These are phyloP conservation scores for Fringilla coelebs DNA, from an alignment of 2,797 vertebrate genomes.

Conservation along the genomic window DNA sequence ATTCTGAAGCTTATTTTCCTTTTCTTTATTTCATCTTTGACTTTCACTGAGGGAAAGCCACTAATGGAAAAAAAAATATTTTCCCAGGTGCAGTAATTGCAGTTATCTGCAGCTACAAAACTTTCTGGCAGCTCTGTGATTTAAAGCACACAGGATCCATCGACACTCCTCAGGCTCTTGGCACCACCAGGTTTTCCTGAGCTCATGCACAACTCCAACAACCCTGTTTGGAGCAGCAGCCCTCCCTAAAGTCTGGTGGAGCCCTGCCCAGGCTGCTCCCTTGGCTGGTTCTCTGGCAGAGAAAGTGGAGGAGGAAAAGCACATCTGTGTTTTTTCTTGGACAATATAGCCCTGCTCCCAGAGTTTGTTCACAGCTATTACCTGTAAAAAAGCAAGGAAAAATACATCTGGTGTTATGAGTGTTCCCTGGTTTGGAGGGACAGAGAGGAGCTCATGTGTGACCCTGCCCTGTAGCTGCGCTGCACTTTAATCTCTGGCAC, in stretches of 20 bases:
- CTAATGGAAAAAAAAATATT: background rate
- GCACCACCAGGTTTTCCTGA: background rate
- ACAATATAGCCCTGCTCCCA: background rate
- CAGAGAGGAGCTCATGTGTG: background rate
- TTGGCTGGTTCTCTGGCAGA: background rate
- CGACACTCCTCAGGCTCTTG: background rate
- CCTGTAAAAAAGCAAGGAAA: background rate
- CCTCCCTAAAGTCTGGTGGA: background rate
- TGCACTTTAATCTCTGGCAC: background rate
- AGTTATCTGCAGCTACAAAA: background rate
- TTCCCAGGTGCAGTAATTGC: background rate
- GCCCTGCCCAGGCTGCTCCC: background rate
- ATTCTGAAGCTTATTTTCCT: background rate
- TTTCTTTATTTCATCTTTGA: background rate
- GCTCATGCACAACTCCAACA: background rate
- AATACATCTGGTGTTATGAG: accelerated
- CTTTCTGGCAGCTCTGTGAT: background rate
- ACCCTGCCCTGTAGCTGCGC: background rate
- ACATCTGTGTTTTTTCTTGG: background rate
- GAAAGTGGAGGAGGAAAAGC: background rate
- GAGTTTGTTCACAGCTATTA: background rate
- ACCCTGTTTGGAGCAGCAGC: background rate
- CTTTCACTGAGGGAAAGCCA: background rate
- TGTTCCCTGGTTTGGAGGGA: background rate
- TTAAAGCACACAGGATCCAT: background rate